Conservation (phyloP, 30 jellyfish, hydroid and myxozoan genomes). For the Pelagia noctiluca region DNA sequence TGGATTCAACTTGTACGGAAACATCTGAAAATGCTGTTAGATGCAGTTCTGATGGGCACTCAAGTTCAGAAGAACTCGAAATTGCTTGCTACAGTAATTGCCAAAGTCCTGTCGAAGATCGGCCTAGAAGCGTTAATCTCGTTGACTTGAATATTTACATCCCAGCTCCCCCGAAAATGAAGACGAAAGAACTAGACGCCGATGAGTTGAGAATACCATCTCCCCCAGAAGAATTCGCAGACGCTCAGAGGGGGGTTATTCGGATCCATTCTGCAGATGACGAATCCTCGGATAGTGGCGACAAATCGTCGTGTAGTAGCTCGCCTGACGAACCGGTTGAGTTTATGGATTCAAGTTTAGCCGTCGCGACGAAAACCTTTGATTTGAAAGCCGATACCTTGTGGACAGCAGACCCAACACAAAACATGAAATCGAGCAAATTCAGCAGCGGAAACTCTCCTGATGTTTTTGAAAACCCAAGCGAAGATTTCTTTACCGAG, state of each 20-base stretch:
- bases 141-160: constrained; percentile 56
- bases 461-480: too few species aligned
- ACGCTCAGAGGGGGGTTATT: neutral
- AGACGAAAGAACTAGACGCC: constrained; percentile 49
- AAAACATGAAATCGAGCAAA: too few species aligned
- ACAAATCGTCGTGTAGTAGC: constrained; percentile 41
- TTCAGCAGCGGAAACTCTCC: too few species aligned
- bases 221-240: constrained; percentile 58
- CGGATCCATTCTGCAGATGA: neutral
- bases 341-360: constrained; percentile 41
- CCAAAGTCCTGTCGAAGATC: constrained; percentile 15
- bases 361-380: too few species aligned
- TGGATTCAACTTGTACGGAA: neutral
- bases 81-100: too few species aligned
- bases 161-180: constrained; percentile 58
- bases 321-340: constrained; percentile 65
- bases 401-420: too few species aligned
- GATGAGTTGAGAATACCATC: constrained; percentile 46
- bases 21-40: neutral
- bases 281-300: constrained; percentile 28
- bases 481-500: too few species aligned
- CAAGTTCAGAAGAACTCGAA: too few species aligned
- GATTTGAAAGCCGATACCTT: too few species aligned
- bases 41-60: too few species aligned
- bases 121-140: constrained; percentile 61